Percentiles rank a stretch among this genome's conserved stretches.
phyloP scores from a whole-genome alignment of 2,888 invertebrate genomes.

The Sclerodermus sp. region DNA sequence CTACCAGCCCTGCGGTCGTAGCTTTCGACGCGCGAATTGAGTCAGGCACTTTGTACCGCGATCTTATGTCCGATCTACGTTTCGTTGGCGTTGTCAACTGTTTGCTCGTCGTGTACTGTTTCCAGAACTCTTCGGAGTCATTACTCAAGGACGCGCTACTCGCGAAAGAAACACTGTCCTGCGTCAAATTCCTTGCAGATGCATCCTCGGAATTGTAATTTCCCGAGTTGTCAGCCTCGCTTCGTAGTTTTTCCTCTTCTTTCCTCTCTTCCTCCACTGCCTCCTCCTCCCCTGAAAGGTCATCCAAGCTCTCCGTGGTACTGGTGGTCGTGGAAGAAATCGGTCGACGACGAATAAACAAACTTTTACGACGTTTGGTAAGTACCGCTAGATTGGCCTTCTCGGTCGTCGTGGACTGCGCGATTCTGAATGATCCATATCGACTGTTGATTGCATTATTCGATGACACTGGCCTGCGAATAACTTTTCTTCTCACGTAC shows the following conservation, averaged over 20 bases:
- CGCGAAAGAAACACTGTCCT: conserved; percentile 2
- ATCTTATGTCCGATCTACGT: conserved; percentile 20
- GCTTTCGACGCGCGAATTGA: conserved; percentile 15
- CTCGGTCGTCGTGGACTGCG: conserved; percentile 11
- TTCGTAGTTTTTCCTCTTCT: conserved; percentile 7
- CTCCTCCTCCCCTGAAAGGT: conserved; percentile 4
- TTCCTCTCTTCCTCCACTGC: neutral
- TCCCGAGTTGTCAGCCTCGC: conserved; percentile 2
- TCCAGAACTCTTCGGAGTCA: conserved; percentile 32
- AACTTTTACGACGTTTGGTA: conserved; percentile 36
- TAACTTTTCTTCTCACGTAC: conserved; percentile 37
- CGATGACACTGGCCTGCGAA: conserved; percentile 32
- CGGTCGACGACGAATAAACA: conserved; percentile 40
- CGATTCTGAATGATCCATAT: neutral
- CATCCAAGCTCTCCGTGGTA: conserved; percentile 7
- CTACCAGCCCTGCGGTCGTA: conserved; percentile 7
- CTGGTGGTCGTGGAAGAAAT: conserved; percentile 27
- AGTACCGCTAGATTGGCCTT: conserved; percentile 9
- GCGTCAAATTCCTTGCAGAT: conserved; percentile 1
- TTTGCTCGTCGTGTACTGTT: conserved; percentile 19
- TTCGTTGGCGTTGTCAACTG: neutral
- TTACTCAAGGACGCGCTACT: neutral
- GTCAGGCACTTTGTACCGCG: conserved; percentile 27
- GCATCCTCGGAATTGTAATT: neutral
- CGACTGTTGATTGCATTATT: conserved; percentile 7